phyloP scores from a whole-genome alignment of 1,140 invertebrate genomes.

The Philaenus spumarius region DNA sequence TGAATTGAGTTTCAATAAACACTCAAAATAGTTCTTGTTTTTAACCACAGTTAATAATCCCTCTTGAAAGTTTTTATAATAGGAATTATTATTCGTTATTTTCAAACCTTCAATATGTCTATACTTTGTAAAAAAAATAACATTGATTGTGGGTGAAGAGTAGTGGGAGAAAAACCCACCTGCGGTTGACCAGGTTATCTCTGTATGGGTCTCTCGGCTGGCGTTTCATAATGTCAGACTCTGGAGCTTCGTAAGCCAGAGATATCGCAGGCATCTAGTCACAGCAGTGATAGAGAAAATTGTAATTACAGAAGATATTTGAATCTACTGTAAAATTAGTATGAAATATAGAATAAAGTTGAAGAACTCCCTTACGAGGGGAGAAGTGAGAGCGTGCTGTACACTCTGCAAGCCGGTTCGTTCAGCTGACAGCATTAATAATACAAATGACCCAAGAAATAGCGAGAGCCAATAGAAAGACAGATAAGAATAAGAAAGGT shows the following conservation, averaged over 20 bases:
- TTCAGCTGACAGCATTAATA: no score
- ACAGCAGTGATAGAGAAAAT: constrained; percentile 17
- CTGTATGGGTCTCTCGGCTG: constrained; percentile 87
- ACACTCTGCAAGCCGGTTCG: not conserved
- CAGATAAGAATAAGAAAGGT: constrained; percentile 29
- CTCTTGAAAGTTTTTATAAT: no score
- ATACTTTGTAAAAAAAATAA: not conserved
- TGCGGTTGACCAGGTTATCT: constrained; percentile 94
- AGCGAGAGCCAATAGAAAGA: not conserved
- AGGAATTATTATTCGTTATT: no score
- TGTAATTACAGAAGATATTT: constrained; percentile 6
- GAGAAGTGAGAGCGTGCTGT: not conserved
- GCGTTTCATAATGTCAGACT: constrained; percentile 96
- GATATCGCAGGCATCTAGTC: constrained; percentile 88
- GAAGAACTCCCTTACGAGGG: not conserved
- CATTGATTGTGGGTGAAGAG: not conserved
- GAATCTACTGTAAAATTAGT: not conserved
- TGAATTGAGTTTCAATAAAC: no score
- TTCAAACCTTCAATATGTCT: no score
- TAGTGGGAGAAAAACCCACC: constrained; percentile 46
- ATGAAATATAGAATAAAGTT: not conserved
- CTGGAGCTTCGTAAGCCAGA: constrained; percentile 92
- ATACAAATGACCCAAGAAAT: no score
- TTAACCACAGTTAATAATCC: no score
- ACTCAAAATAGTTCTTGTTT: no score